Percentiles rank a stretch among this genome's conserved stretches.
phyloP scores from a whole-genome alignment of 2,113 vertebrate species.

The Pyxicephalus adspersus region DNA sequence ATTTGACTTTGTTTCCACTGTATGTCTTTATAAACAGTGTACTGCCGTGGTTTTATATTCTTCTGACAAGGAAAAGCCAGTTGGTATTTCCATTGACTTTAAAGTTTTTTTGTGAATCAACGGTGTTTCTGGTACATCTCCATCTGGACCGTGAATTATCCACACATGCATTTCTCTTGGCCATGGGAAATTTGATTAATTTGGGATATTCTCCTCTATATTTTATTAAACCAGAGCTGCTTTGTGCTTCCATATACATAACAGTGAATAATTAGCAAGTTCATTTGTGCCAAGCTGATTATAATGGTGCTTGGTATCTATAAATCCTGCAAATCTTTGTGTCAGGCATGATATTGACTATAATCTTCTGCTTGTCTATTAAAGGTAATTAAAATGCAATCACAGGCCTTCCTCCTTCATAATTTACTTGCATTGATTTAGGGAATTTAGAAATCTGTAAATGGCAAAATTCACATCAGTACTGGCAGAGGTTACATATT shows the following conservation, averaged over 20 bases:
- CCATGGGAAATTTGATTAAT: conserved; percentile 39
- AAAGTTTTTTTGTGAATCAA: not conserved
- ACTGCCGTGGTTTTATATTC: not conserved
- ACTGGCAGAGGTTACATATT: no score
- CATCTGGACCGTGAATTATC: conserved; percentile 39
- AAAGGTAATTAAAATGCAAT: conserved; percentile 13
- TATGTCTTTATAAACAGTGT: not conserved
- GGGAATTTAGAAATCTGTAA: not conserved
- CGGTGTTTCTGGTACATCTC: not conserved
- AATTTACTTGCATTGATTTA: conserved; percentile 6
- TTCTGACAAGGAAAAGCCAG: not conserved
- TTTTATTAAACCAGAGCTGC: conserved; percentile 31
- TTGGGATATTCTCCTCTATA: conserved; percentile 8
- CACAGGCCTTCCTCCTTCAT: not conserved
- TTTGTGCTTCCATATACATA: not conserved
- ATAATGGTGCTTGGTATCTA: conserved; percentile 9
- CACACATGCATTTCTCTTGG: conserved; percentile 39
- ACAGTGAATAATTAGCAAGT: conserved; percentile 5
- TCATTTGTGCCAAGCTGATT: conserved; percentile 13
- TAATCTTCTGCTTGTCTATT: conserved; percentile 20
- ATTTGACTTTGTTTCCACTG: not conserved
- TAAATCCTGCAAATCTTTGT: conserved; percentile 2
- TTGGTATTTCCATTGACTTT: conserved; percentile 25
- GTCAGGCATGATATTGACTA: not conserved
- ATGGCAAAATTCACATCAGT: not conserved